Evolutionary conservation across 1,140 invertebrate species (phyloP).

Genomic region (Bursaphelenchus mucronatus): DNA sequence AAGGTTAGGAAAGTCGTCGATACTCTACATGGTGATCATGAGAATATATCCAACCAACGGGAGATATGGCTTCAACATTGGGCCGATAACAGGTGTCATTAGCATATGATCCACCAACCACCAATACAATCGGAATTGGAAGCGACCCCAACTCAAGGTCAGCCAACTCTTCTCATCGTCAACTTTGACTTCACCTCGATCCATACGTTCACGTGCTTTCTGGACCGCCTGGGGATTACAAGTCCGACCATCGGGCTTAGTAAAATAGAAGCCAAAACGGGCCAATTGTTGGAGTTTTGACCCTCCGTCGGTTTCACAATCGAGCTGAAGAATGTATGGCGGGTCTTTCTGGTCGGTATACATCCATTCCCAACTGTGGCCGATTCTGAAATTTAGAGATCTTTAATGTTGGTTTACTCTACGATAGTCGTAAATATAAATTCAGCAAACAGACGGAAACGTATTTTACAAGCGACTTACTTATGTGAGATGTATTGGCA

Average conservation of each 20-base stretch:
- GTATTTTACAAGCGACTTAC: constrained; percentile 25
- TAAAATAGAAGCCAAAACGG: constrained; percentile 58
- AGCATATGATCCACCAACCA: constrained; percentile 50
- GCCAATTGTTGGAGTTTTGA: constrained; percentile 58
- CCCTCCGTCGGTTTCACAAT: constrained; percentile 59
- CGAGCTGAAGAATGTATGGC: constrained; percentile 55
- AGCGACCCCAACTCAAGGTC: constrained; percentile 53
- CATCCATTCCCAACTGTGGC: constrained; percentile 60
- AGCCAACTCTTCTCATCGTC: constrained; percentile 26
- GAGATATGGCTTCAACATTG: constrained; percentile 55
- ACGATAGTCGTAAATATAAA: neutral
- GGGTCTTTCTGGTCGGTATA: constrained; percentile 55
- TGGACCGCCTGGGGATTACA: constrained; percentile 48
- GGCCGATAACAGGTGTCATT: constrained; percentile 50
- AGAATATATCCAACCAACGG: constrained; percentile 56
- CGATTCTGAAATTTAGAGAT: constrained; percentile 43
- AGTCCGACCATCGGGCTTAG: constrained; percentile 51
- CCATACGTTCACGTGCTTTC: constrained; percentile 38
- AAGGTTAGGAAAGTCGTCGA: neutral
- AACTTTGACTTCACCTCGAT: constrained; percentile 36
- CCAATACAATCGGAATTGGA: constrained; percentile 59
- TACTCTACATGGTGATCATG: constrained; percentile 54
- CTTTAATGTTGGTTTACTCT: neutral
- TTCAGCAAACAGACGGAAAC: neutral
- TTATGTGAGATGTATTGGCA: constrained; percentile 57